Conservation (phyloP, 2,797 vertebrate genomes). For the Aythya fuligula region DNA sequence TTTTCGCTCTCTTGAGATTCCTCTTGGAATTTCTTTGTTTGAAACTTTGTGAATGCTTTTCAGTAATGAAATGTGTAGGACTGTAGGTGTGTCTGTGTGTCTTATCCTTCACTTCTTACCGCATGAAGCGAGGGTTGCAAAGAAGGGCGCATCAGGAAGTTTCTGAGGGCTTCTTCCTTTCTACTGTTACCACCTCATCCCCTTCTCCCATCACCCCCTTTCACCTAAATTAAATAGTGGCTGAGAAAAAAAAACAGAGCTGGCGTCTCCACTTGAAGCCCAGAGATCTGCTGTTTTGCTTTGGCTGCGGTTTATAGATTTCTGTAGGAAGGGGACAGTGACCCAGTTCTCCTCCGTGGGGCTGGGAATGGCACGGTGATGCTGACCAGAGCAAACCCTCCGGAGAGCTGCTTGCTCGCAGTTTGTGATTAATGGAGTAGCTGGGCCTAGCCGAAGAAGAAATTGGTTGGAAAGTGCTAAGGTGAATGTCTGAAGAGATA, state of each 20-base stretch:
- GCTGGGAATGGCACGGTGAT: background rate
- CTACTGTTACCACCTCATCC: background rate
- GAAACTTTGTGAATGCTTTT: background rate
- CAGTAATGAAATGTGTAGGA: background rate
- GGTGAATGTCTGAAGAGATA: background rate
- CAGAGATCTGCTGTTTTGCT: background rate
- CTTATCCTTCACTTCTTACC: background rate
- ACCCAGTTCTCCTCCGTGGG: fast-evolving
- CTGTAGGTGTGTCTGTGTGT: background rate
- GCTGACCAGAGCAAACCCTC: background rate
- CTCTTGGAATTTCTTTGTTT: background rate
- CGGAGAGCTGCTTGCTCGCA: background rate
- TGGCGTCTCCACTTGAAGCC: background rate
- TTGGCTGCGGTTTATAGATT: background rate
- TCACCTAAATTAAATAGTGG: background rate
- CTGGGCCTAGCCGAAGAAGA: background rate
- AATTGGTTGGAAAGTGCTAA: background rate
- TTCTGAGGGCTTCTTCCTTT: background rate
- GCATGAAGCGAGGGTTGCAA: background rate
- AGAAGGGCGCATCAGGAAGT: background rate
- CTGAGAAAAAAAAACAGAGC: background rate
- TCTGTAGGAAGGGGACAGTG: background rate
- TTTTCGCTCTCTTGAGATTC: background rate
- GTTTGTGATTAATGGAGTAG: background rate
- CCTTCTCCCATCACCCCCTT: background rate